These are phyloP conservation scores for Eublepharis macularius DNA, from an alignment of 2,113 vertebrate species.

Conservation along the genomic window DNA sequence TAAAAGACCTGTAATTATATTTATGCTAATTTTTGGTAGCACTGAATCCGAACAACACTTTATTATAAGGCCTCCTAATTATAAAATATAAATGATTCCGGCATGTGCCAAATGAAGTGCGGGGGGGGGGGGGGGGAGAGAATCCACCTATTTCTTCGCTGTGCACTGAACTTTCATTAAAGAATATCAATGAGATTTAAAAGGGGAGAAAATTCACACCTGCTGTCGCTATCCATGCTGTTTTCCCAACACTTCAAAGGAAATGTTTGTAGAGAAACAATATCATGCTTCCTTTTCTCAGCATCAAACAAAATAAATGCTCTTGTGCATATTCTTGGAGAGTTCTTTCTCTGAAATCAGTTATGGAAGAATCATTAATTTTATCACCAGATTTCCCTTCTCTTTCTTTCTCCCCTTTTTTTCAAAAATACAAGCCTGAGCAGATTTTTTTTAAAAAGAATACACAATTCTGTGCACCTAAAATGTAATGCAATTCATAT, in stretches of 20 bases:
- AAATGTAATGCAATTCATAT: background rate
- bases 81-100: conserved; percentile 28
- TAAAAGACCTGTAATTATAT: conserved; percentile 41
- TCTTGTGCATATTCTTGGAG: background rate
- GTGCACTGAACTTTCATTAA: background rate
- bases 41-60: conserved; percentile 16
- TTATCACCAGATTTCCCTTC: background rate
- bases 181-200: background rate
- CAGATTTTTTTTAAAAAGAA: background rate
- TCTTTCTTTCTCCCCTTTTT: background rate
- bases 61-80: conserved; percentile 34
- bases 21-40: conserved; percentile 28
- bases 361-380: background rate
- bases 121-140: background rate
- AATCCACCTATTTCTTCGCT: background rate
- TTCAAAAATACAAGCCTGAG: background rate
- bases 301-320: background rate
- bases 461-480: background rate
- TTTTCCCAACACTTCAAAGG: background rate
- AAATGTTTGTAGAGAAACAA: background rate
- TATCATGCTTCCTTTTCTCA: background rate
- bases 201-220: background rate
- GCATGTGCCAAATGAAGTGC: conserved; percentile 7
- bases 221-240: background rate
- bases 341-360: background rate